phyloP scores from a whole-genome alignment of 2,113 vertebrate species.

The Esox niger region DNA sequence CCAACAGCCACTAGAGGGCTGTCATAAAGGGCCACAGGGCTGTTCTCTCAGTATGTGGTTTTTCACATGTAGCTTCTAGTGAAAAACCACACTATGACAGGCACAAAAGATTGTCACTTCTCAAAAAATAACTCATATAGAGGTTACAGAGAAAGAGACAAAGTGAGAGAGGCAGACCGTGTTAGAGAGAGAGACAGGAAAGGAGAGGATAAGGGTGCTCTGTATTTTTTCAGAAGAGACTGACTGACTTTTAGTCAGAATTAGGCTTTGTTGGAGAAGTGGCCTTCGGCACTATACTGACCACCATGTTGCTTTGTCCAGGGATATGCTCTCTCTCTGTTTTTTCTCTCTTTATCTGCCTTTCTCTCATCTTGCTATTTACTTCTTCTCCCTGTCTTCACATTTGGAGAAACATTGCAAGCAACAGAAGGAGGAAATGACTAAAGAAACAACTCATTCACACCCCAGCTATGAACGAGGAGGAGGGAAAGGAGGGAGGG shows the following conservation, averaged over 20 bases:
- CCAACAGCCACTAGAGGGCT: not conserved
- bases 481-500: constrained; percentile 46
- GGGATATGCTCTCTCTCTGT: constrained; percentile 35
- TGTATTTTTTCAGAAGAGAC: constrained; percentile 23
- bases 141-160: not conserved
- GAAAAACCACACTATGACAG: not conserved
- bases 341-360: constrained; percentile 34
- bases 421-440: constrained; percentile 61
- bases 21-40: not conserved
- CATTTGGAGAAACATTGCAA: constrained; percentile 48
- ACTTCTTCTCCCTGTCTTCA: not conserved
- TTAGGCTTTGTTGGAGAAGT: constrained; percentile 33
- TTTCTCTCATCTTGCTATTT: not conserved
- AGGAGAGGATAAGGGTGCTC: not conserved
- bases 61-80: not conserved
- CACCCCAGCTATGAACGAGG: constrained; percentile 51
- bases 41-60: constrained; percentile 6
- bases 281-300: constrained; percentile 33
- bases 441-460: constrained; percentile 64
- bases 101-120: not conserved
- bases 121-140: constrained; percentile 13
- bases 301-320: constrained; percentile 36
- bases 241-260: constrained; percentile 22
- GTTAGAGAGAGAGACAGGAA: not conserved
- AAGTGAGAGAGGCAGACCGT: not conserved